Base-by-base conservation (phyloP, 2,113 vertebrate species). In the Dasyornis broadbenti region DNA sequence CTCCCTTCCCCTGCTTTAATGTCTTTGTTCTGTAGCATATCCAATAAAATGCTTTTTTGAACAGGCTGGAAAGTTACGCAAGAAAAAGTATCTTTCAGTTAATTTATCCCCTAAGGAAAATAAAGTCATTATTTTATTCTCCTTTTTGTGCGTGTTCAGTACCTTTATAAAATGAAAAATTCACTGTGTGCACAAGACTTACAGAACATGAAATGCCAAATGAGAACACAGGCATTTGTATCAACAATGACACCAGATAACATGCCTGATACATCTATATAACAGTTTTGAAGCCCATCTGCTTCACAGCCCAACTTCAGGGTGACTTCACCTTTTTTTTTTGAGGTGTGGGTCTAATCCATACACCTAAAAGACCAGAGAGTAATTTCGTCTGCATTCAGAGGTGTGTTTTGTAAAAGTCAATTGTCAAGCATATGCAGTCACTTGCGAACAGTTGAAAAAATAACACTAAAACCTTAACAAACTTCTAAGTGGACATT, bases 61-160 rank as follows among this genome's bases (percentile, higher is more conserved):
- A 86, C 31, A 92, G 52, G 37, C 2, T 59, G 40, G 28, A 80
- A 91, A 88, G 52, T 47, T 73, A 66, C 21, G 15, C 71, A 91
- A 86, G 80, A 68, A 72, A 56, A 85, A 63, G 33, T 73, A 70
- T 66, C 10, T 76, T 69, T 86, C 28, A 50, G 18, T 47, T 87
- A 7, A 60, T 86, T 91, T 92, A 95, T 96, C 90, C 95, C 93
- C 85, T 7, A 73, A 79, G 68, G 90, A 96, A 94, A 96, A 95
- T 63, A 95, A 96, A 97, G 52, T 31, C 7, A 37, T 60, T 40
- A 15, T 83, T 95, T 92, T 92, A 96, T 89, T 91, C 72, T 95
- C 92, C 91, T 90, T 91, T 78, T 72, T 92, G 89, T 93, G 83
- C 12, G 0, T 92, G n/a, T 89, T 75, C 56, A 64, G 69, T 78